Evolutionary conservation across 2,113 vertebrate species (phyloP), one percentile per base, ranked within the genome.

Genomic region (Cheirogaleus medius): DNA sequence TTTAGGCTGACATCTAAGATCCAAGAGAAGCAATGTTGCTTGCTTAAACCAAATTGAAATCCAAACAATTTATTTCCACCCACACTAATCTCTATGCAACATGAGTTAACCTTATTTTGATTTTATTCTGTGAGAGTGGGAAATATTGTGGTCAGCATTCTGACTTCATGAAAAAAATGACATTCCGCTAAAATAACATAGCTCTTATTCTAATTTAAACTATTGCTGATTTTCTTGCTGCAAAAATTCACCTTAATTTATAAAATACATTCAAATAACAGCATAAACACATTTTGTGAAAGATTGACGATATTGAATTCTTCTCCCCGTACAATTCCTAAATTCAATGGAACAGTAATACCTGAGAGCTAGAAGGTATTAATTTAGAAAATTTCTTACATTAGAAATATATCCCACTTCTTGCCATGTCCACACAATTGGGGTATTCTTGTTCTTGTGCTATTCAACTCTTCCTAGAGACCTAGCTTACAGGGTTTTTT

Each of bases 141-240:
- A 64, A 91, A 17, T 44, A 76, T 32, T 84, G 49, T 91, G 78
- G 54, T 97, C 91, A 95, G 87, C 80, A 93, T 82, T 96, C 44
- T 96, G 68, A 82, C 32, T 83, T 93, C 8, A 54, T 23, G 20
- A 20, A 73, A 52, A 81, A 11, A 74, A 84, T 27, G 39, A 34
- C n/a, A 76, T 49, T 80, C 37, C 73, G 15, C 29, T 25, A 85
- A 18, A 34, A 15, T 82, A 92, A 37, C 4, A 3, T 63, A 83
- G 12, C 39, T 85, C 11, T 93, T 47, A 74, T 27, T 68, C 56
- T 91, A 21, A 82, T 49, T 68, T 78, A 74, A 95, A 76, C 10
- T 5, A 80, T 7, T 81, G 44, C 27, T 85, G 23, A 81, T 71
- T 91, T 74, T 84, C 32, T 94, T 77, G 63, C 11, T 68, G 42